Evolutionary conservation across 1,140 invertebrate species (phyloP), one percentile per base, ranked within the genome.

Genomic region (Drosophila albomicans): DNA sequence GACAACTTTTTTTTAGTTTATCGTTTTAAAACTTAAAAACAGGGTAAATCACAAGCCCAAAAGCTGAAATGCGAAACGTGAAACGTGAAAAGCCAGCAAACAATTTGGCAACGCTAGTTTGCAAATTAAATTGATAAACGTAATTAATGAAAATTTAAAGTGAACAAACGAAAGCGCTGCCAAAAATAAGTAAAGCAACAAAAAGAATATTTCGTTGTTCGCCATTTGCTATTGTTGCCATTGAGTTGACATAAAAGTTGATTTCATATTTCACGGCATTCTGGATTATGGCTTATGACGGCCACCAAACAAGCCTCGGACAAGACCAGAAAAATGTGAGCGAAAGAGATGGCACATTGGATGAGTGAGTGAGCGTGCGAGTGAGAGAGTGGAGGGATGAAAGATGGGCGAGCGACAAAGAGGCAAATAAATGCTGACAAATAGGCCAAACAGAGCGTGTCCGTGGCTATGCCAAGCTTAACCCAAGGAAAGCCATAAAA

Each of bases 131-230:
- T 58, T 64, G 61, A 71, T 70, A 65, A 71, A 71, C 38, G 52
- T 58, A 71, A 75, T 75, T 75, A 75, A 75, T 75, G 71, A 65
- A 65, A 64, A 13, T 65, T 54, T 68, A 7, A 71, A 64, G 38
- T 51, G 67, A 41, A 56, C 25, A 32, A 62, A 43, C 28, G 16
- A 63, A 70, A 59, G 8, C 30, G 28, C 13, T 51, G 32, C 25
- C 35, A 63, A 64, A 69, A 59, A 59, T 25, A 25, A 25, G 20
- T 25, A 25, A 25, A 25, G 20, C 20, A 25, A 20, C 1, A 20
- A 20, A 20, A 20, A 20, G 2, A 20, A 25, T 25, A 25, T 25
- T 63, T n/a, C 13, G 13, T 13, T 32, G n/a, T 15, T 32, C 8
- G 46, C 46, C 35, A 38, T 38, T 16, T 35, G 3, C 13, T 25